Conservation (phyloP, 2,797 vertebrate genomes). For the Selene dorsalis region DNA sequence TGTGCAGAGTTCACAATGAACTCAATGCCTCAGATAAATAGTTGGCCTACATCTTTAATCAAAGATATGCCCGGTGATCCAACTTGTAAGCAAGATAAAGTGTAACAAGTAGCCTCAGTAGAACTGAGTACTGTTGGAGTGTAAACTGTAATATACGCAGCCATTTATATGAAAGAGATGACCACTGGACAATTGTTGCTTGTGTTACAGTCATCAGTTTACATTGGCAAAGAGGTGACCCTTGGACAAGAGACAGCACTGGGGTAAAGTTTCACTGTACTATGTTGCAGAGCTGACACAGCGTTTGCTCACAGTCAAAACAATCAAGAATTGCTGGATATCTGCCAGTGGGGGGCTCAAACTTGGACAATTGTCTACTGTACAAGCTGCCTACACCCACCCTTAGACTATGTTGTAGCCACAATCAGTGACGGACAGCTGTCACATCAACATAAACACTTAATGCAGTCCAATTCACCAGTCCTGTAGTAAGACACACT, state of each 20-base stretch:
- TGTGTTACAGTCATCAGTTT: constrained; percentile 51
- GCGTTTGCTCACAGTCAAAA: constrained; percentile 70
- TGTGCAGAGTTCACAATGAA: constrained; percentile 62
- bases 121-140: background rate
- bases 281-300: constrained; percentile 63
- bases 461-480: background rate
- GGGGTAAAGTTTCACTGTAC: constrained; percentile 51
- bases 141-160: constrained; percentile 7
- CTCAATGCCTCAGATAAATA: constrained; percentile 44
- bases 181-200: constrained; percentile 19
- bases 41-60: constrained; percentile 40
- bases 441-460: background rate
- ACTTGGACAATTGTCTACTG: constrained; percentile 61
- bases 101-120: background rate
- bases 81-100: constrained; percentile 9
- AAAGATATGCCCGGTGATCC: constrained; percentile 19
- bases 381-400: constrained; percentile 20
- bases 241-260: constrained; percentile 30
- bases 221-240: constrained; percentile 43
- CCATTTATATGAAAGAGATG: constrained; percentile 9
- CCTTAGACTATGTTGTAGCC: background rate
- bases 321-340: constrained; percentile 76
- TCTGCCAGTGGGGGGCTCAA: constrained; percentile 55
- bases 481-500: background rate
- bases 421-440: background rate